Percentiles rank a stretch among this genome's conserved stretches.
phyloP scores from a whole-genome alignment of 2,888 invertebrate genomes.

The Eubasilissa splendida region DNA sequence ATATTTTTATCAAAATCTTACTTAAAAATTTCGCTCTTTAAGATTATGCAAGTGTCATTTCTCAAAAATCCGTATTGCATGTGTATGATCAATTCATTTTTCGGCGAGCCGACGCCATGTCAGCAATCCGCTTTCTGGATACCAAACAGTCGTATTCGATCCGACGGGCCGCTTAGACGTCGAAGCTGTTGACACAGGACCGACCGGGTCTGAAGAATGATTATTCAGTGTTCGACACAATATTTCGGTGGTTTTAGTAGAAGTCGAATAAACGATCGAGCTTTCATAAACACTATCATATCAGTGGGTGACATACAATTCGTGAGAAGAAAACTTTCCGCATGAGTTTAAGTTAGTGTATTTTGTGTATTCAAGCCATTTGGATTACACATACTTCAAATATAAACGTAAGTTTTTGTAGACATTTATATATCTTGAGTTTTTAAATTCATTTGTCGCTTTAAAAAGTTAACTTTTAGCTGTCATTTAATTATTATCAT shows the following conservation, averaged over 20 bases:
- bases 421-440: background rate
- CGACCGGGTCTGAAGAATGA: constrained; percentile 54
- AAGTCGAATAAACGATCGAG: constrained; percentile 51
- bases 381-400: constrained; percentile 50
- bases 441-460: background rate
- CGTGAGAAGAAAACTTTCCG: constrained; percentile 74
- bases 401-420: constrained; percentile 44
- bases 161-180: constrained; percentile 49
- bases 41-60: constrained; percentile 39
- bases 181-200: constrained; percentile 44
- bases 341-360: constrained; percentile 68
- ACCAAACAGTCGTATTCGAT: constrained; percentile 48
- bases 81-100: constrained; percentile 3
- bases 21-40: constrained; percentile 37
- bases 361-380: constrained; percentile 46
- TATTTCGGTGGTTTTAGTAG: constrained; percentile 54
- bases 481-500: background rate
- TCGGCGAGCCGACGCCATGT: constrained; percentile 44
- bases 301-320: constrained; percentile 75
- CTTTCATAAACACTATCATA: constrained; percentile 60
- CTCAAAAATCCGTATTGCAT: constrained; percentile 40
- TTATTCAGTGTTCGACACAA: constrained; percentile 54
- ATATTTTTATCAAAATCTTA: constrained; percentile 3
- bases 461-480: constrained; percentile 21
- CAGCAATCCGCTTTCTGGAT: constrained; percentile 38